phyloP scores from a whole-genome alignment of 1,140 invertebrate genomes.

The Diachasma alloeum region DNA sequence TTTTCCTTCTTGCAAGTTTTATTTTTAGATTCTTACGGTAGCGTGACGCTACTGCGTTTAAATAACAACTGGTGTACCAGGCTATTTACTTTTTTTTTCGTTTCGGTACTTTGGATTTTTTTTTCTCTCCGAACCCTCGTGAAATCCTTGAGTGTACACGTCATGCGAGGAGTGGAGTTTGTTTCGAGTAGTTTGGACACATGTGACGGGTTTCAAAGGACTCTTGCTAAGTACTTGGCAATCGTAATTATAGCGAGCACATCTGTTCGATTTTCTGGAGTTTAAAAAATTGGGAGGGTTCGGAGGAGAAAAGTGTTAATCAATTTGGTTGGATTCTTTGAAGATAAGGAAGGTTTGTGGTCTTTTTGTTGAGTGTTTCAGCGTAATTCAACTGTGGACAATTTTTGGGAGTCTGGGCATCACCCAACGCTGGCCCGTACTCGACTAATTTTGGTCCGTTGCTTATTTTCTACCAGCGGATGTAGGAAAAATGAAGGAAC shows the following conservation, averaged over 20 bases:
- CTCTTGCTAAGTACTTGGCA: conserved; percentile 2
- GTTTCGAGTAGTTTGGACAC: conserved; percentile 13
- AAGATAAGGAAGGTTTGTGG: too few relatives aligned
- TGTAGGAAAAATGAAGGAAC: too few relatives aligned
- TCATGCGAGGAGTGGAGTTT: background rate
- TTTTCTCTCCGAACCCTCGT: background rate
- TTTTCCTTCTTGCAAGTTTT: background rate
- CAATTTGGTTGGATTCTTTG: too few relatives aligned
- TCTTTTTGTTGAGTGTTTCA: too few relatives aligned
- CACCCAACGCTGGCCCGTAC: too few relatives aligned
- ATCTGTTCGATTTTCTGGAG: background rate
- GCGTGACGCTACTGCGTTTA: background rate
- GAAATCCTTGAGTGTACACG: background rate
- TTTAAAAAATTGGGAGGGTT: background rate
- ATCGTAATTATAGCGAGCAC: background rate
- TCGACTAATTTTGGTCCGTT: too few relatives aligned
- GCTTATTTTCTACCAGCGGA: too few relatives aligned
- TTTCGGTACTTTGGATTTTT: background rate
- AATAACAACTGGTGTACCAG: background rate
- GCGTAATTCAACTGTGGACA: too few relatives aligned
- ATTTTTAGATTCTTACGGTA: background rate
- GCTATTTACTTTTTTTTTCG: conserved; percentile 3
- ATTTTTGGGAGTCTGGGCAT: too few relatives aligned
- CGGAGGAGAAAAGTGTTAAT: background rate
- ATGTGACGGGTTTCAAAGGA: conserved; percentile 4